Evolutionary conservation across 92 coral and sea anemone genomes (phyloP).

Genomic region (Parazoanthus darwini): DNA sequence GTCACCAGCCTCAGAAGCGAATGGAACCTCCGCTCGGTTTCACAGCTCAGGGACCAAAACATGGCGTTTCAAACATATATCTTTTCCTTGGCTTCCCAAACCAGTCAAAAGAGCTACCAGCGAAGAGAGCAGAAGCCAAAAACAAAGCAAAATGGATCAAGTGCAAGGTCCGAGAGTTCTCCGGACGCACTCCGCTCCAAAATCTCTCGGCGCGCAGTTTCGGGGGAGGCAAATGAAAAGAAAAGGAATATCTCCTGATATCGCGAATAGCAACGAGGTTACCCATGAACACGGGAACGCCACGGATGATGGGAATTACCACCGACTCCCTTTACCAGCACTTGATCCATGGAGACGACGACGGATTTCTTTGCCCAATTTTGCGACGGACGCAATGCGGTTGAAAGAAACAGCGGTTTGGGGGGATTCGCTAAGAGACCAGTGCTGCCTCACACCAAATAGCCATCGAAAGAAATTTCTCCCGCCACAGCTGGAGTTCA

Average conservation of each 20-base stretch:
- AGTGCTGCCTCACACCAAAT: constrained; percentile 12
- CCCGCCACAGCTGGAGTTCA: neutral
- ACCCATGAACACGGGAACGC: neutral
- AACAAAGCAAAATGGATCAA: neutral
- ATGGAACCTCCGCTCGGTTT: constrained; percentile 10
- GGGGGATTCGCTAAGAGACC: neutral
- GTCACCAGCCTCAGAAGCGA: constrained; percentile 4
- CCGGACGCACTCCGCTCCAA: constrained; percentile 81
- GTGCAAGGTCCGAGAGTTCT: constrained; percentile 46
- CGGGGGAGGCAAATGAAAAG: constrained; percentile 11
- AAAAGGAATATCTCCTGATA: neutral
- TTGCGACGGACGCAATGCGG: constrained; percentile 22
- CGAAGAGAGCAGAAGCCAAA: constrained; percentile 20
- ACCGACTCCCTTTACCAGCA: neutral
- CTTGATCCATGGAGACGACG: constrained; percentile 21
- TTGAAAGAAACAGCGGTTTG: constrained; percentile 1
- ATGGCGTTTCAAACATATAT: constrained; percentile 71
- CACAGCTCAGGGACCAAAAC: constrained; percentile 8
- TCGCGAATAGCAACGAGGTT: neutral
- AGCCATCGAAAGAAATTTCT: neutral
- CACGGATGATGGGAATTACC: neutral
- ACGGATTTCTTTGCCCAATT: constrained; percentile 29
- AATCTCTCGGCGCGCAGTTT: constrained; percentile 55
- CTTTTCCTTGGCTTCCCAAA: constrained; percentile 82
- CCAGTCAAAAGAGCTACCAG: constrained; percentile 53